Conservation (phyloP, 2,888 invertebrate species). For the Cantharis lateralis region DNA sequence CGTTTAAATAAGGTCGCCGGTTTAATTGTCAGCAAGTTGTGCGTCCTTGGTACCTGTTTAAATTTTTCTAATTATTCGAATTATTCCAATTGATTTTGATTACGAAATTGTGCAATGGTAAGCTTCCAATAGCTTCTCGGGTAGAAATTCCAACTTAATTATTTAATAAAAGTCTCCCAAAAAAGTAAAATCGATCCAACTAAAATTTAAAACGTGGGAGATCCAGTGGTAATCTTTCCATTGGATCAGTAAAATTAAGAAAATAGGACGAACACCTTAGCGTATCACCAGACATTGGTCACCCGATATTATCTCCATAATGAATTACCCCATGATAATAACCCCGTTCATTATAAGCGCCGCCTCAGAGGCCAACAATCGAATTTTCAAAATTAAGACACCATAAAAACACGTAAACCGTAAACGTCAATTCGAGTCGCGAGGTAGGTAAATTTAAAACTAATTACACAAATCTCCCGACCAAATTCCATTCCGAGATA, state of each 20-base stretch:
- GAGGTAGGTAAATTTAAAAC: conserved; percentile 17
- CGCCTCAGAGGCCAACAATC: conserved; percentile 2
- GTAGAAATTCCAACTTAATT: not conserved
- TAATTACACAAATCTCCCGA: conserved; percentile 4
- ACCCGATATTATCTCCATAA: conserved; percentile 14
- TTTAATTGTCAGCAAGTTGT: not conserved
- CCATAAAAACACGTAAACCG: conserved; percentile 4
- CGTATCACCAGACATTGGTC: conserved; percentile 11
- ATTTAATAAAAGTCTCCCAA: not conserved
- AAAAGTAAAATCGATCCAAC: not conserved
- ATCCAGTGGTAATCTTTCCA: conserved; percentile 7
- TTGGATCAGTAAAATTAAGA: conserved; percentile 11
- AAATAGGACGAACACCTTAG: conserved; percentile 17
- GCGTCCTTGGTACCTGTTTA: not conserved
- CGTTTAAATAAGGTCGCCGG: not conserved
- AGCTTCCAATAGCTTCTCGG: no score
- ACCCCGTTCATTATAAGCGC: conserved; percentile 17
- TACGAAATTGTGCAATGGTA: not conserved
- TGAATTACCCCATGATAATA: conserved; percentile 10
- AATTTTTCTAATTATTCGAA: not conserved
- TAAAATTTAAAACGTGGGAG: conserved; percentile 14
- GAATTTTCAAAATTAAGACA: not conserved
- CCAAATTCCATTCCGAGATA: not conserved
- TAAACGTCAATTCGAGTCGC: conserved; percentile 12
- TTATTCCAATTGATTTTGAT: not conserved